Percentiles rank a stretch among this genome's conserved stretches.
phyloP scores from a whole-genome alignment of 2,888 invertebrate species.

The Hirudinaria manillensis region DNA sequence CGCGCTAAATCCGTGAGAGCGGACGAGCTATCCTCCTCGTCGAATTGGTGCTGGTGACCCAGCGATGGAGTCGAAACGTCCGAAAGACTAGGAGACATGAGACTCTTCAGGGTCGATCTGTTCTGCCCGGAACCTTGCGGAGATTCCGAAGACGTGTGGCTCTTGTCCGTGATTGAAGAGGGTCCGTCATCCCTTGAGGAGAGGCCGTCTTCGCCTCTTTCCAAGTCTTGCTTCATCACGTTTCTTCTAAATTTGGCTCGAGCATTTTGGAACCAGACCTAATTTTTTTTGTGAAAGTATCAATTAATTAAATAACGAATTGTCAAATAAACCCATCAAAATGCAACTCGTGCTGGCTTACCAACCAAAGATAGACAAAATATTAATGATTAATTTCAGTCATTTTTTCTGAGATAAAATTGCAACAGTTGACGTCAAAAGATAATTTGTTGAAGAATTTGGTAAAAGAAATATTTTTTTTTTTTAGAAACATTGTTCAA shows the following conservation, averaged over 20 bases:
- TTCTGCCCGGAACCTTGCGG: neutral
- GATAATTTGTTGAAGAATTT: too few species aligned
- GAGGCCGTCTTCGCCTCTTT: neutral
- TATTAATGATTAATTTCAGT: too few species aligned
- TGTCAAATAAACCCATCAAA: too few species aligned
- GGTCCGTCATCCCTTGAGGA: neutral
- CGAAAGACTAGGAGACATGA: slow-evolving; percentile 8
- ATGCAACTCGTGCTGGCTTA: too few species aligned
- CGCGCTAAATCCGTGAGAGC: neutral
- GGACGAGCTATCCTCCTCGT: slow-evolving; percentile 3
- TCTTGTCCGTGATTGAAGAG: neutral
- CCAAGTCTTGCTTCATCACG: slow-evolving; percentile 57
- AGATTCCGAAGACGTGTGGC: neutral
- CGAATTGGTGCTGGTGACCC: neutral
- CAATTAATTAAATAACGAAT: too few species aligned
- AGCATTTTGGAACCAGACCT: slow-evolving; percentile 99
- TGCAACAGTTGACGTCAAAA: too few species aligned
- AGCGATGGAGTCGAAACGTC: neutral
- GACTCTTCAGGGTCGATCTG: neutral
- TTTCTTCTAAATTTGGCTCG: slow-evolving; percentile 95
- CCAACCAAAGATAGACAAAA: too few species aligned
- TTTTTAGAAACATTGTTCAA: too few species aligned
- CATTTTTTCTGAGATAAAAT: too few species aligned
- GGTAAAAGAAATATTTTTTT: too few species aligned
- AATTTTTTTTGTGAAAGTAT: slow-evolving; percentile 42